Percentiles rank a stretch among this genome's conserved stretches.
These are phyloP conservation scores for Sapayoa aenigma DNA, from an alignment of 2,113 vertebrate genomes.

Conservation along the genomic window DNA sequence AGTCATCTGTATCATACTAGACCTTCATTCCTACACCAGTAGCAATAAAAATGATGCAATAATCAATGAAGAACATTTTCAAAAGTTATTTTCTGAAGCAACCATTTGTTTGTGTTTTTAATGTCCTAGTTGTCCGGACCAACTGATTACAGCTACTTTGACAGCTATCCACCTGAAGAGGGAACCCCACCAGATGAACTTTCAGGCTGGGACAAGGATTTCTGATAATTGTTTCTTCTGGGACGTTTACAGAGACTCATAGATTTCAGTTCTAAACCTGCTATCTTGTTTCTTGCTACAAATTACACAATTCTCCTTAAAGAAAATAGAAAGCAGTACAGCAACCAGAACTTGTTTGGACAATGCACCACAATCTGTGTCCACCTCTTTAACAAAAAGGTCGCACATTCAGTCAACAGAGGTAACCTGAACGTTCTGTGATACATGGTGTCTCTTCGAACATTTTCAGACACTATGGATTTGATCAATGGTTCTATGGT, in stretches of 20 bases:
- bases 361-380: not conserved
- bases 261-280: not conserved
- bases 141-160: conserved; percentile 90
- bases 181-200: conserved; percentile 88
- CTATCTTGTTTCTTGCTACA: not conserved
- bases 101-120: not conserved
- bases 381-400: not conserved
- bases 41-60: not conserved
- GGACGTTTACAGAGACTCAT: not conserved
- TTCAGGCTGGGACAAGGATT: conserved; percentile 94
- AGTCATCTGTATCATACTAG: not conserved
- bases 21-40: not conserved
- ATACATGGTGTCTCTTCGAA: not conserved
- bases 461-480: not conserved
- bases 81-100: not conserved
- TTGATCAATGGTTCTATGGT: not conserved
- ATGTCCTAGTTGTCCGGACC: conserved; percentile 82
- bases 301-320: not conserved
- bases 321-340: not conserved
- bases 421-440: not conserved
- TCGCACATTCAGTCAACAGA: not conserved
- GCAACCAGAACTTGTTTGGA: not conserved
- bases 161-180: conserved; percentile 88
- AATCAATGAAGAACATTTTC: not conserved
- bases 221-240: conserved; percentile 70